phyloP scores from a whole-genome alignment of 2,113 vertebrate genomes.

The Cyprinodon variegatus region DNA sequence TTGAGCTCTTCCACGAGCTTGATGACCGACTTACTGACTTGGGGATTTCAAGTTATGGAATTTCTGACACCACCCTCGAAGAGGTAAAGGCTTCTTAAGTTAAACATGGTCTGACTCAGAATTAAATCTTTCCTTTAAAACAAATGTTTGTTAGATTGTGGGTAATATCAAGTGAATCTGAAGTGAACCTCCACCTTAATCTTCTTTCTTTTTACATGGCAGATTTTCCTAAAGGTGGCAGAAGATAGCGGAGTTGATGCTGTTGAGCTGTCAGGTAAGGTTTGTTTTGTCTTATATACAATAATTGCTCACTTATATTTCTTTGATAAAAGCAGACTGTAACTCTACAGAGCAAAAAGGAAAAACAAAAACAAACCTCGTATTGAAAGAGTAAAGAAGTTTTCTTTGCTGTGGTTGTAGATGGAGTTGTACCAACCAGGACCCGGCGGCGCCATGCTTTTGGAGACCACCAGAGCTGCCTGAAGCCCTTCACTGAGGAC shows the following conservation, averaged over 20 bases:
- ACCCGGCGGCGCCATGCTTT: constrained; percentile 89
- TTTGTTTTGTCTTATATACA: not conserved
- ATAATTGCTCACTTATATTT: not conserved
- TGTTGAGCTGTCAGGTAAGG: constrained; percentile 91
- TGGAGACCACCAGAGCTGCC: constrained; percentile 96
- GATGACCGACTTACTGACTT: constrained; percentile 94
- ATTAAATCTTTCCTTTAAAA: not conserved
- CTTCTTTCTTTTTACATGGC: constrained; percentile 14
- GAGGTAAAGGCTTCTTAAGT: constrained; percentile 78
- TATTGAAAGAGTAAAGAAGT: not conserved
- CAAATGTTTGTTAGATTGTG: not conserved
- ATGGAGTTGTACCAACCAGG: constrained; percentile 91
- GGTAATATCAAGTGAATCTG: not conserved
- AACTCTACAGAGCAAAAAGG: not conserved
- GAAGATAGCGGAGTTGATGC: constrained; percentile 94
- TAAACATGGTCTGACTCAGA: too few species aligned
- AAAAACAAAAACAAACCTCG: not conserved
- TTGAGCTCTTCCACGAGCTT: constrained; percentile 97
- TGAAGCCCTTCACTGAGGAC: constrained; percentile 94
- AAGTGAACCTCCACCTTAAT: not conserved
- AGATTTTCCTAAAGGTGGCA: constrained; percentile 99
- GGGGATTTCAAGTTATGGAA: constrained; percentile 96
- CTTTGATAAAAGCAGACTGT: too few species aligned
- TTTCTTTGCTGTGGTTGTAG: constrained; percentile 65
- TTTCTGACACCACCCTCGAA: constrained; percentile 96